Evolutionary conservation across 2,797 vertebrate genomes (phyloP).

Genomic region (Limnodromus scolopaceus): DNA sequence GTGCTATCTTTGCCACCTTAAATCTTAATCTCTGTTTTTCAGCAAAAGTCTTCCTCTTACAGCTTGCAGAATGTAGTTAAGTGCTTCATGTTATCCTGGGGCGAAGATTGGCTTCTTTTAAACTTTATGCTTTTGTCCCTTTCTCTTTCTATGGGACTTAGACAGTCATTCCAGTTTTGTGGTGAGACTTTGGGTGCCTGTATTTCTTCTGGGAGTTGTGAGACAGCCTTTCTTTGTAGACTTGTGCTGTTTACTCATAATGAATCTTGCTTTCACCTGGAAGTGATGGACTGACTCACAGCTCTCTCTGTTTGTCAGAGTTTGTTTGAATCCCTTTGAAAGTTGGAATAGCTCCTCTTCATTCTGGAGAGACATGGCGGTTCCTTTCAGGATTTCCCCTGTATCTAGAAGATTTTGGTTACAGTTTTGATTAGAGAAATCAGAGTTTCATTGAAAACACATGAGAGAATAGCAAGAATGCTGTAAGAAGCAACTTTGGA

Average conservation of each 20-base stretch:
- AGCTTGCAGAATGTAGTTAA: not conserved
- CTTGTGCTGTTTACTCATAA: not conserved
- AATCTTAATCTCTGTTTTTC: not conserved
- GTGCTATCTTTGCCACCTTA: not conserved
- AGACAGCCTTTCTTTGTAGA: not conserved
- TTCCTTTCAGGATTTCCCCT: not conserved
- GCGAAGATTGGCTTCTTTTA: not conserved
- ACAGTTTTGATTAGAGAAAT: not conserved
- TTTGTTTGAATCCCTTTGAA: not conserved
- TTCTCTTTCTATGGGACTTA: not conserved
- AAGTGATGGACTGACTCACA: not conserved
- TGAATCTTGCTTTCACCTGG: not conserved
- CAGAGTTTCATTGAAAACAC: not conserved
- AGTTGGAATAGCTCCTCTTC: not conserved
- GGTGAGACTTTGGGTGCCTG: not conserved
- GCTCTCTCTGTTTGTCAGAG: not conserved
- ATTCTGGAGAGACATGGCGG: rapidly evolving
- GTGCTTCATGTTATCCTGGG: not conserved
- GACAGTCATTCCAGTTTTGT: not conserved
- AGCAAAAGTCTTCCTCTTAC: not conserved
- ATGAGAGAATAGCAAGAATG: not conserved
- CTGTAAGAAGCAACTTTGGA: not conserved
- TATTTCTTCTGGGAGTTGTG: not conserved
- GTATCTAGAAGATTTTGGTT: not conserved
- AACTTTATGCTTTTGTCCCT: not conserved